These are phyloP conservation scores for Paramormyrops kingsleyae DNA, from an alignment of 2,113 vertebrate genomes.

Conservation along the genomic window DNA sequence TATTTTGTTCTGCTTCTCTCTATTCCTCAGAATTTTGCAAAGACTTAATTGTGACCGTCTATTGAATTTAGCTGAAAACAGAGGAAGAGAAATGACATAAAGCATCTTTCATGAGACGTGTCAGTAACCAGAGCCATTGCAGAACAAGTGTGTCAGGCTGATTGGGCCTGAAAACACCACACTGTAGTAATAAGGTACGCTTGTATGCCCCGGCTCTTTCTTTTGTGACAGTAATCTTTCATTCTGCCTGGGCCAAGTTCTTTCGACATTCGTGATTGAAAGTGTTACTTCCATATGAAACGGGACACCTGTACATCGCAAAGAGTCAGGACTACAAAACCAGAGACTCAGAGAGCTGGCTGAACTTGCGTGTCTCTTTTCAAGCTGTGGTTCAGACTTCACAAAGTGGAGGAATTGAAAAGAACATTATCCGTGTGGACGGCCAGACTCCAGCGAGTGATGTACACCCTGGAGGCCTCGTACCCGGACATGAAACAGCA, in stretches of 20 bases:
- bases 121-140: not conserved
- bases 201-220: not conserved
- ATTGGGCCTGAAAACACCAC: not conserved
- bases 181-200: not conserved
- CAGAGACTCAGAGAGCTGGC: not conserved
- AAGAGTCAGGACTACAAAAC: not conserved
- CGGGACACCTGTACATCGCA: not conserved
- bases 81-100: not conserved
- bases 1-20: not conserved
- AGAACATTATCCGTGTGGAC: not conserved
- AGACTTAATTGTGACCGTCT: not conserved
- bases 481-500: not conserved
- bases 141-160: not conserved
- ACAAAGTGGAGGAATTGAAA: not conserved
- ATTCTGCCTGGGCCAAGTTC: not conserved
- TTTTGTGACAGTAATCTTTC: not conserved
- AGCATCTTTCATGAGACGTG: not conserved
- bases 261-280: not conserved
- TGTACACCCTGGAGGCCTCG: not conserved
- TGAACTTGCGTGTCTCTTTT: not conserved
- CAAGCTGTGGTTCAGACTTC: not conserved
- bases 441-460: not conserved
- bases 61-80: not conserved
- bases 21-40: not conserved
- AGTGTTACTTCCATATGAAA: not conserved